A percentile compares a stretch with the other conserved stretches of the same genome.
Conservation (phyloP, 2,888 invertebrate genomes). For the Temnothorax unifasciatus region DNA sequence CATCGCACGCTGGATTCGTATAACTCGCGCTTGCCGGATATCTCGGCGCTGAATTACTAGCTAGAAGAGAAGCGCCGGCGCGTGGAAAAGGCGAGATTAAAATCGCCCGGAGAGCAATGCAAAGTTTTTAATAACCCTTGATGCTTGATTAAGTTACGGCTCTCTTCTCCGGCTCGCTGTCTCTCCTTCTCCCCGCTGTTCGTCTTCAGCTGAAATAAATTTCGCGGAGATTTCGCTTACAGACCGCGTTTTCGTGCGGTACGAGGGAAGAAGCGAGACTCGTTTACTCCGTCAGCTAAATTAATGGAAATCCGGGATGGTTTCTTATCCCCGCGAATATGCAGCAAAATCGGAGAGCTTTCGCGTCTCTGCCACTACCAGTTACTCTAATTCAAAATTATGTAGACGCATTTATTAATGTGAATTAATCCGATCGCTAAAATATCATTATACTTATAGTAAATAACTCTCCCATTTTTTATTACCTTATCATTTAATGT, state of each 20-base stretch:
- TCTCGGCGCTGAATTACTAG: slow-evolving; percentile 78
- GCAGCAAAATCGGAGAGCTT: slow-evolving; percentile 35
- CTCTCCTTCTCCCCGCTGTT: slow-evolving; percentile 46
- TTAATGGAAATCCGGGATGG: slow-evolving; percentile 71
- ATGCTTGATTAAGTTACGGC: slow-evolving; percentile 82
- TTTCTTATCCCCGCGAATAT: slow-evolving; percentile 58
- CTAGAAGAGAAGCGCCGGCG: slow-evolving; percentile 61
- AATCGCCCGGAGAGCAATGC: slow-evolving; percentile 80
- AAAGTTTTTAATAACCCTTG: slow-evolving; percentile 84
- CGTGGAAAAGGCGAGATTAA: slow-evolving; percentile 78
- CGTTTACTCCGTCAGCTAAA: slow-evolving; percentile 66
- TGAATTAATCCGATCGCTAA: background rate
- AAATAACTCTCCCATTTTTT: background rate
- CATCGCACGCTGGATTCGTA: slow-evolving; percentile 81
- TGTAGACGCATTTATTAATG: slow-evolving; percentile 29
- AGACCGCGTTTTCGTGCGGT: slow-evolving; percentile 63
- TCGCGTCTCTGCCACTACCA: slow-evolving; percentile 10
- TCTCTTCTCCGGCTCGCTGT: slow-evolving; percentile 67
- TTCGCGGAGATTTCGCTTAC: slow-evolving; percentile 65
- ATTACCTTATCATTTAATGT: background rate
- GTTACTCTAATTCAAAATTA: slow-evolving; percentile 25
- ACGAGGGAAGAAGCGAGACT: slow-evolving; percentile 59
- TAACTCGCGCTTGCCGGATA: slow-evolving; percentile 78
- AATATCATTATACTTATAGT: background rate
- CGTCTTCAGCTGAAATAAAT: slow-evolving; percentile 70